Percentiles rank a stretch among this genome's conserved stretches.
Conservation (phyloP, 2,113 vertebrate genomes). For the Salvelinus namaycush region DNA sequence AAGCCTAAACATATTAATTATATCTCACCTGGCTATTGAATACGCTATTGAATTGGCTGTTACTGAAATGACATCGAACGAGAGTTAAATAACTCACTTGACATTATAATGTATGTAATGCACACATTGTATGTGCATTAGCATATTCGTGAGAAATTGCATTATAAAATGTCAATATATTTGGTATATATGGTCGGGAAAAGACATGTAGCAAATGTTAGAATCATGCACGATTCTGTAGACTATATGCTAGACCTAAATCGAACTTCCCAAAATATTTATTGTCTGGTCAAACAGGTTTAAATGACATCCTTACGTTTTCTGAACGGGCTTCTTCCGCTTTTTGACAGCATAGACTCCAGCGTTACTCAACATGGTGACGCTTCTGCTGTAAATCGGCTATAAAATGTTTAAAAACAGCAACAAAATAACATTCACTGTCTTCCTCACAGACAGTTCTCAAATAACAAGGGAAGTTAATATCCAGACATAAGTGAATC, state of each 20-base stretch:
- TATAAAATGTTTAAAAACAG: conserved; percentile 5
- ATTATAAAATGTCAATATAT: too few relatives aligned
- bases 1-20: too few relatives aligned
- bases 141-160: too few relatives aligned
- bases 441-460: background rate
- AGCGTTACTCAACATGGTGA: conserved; percentile 67
- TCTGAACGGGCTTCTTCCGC: conserved; percentile 78
- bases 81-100: too few relatives aligned
- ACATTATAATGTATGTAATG: too few relatives aligned
- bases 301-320: conserved; percentile 61
- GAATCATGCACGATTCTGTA: too few relatives aligned
- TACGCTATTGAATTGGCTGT: too few relatives aligned
- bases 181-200: too few relatives aligned
- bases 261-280: background rate
- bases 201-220: too few relatives aligned
- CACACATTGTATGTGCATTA: too few relatives aligned
- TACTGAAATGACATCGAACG: too few relatives aligned
- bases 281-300: background rate
- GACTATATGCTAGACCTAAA: background rate
- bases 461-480: background rate
- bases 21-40: too few relatives aligned
- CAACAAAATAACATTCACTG: conserved; percentile 24
- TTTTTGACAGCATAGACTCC: conserved; percentile 75
- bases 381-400: conserved; percentile 15
- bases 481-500: conserved; percentile 4